A percentile compares a stretch with the other conserved stretches of the same genome.
Conservation (phyloP, 2,797 vertebrate species). For the Acrossocheilus wenchowensis region DNA sequence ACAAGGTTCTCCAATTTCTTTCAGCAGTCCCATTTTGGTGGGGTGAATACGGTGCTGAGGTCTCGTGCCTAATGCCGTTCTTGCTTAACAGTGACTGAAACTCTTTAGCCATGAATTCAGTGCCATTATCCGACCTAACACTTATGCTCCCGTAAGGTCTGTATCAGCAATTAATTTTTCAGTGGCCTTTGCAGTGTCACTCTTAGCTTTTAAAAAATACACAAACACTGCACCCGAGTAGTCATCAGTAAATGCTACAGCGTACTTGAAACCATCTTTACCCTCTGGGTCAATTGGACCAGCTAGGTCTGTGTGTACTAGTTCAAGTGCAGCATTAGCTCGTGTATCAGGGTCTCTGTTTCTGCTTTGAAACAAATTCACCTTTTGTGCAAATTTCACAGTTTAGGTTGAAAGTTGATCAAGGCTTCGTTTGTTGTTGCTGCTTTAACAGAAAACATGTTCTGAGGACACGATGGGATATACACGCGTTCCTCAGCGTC, state of each 20-base stretch:
- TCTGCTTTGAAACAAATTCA: neutral
- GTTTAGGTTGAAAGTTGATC: neutral
- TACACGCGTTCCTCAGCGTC: neutral
- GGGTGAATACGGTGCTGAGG: neutral
- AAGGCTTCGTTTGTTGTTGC: neutral
- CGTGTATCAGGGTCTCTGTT: neutral
- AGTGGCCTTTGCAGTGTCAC: neutral
- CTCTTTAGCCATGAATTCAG: neutral
- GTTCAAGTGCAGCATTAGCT: neutral
- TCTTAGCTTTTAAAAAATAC: slow-evolving; percentile 11
- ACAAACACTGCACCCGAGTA: slow-evolving; percentile 21
- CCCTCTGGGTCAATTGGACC: neutral
- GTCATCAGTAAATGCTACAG: slow-evolving; percentile 17
- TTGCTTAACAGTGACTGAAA: slow-evolving; percentile 30
- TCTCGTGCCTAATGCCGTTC: neutral
- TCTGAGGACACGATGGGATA: neutral
- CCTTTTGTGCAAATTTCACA: neutral
- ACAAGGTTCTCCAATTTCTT: slow-evolving; percentile 16
- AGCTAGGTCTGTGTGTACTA: neutral
- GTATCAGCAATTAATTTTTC: neutral
- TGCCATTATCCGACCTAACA: slow-evolving; percentile 30
- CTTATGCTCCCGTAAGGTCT: neutral
- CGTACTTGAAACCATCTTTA: slow-evolving; percentile 13
- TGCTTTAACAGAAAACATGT: neutral
- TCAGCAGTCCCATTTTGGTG: slow-evolving; percentile 21